Evolutionary conservation across 2,113 vertebrate species (phyloP).

Genomic region (Xyliphius kryptos): DNA sequence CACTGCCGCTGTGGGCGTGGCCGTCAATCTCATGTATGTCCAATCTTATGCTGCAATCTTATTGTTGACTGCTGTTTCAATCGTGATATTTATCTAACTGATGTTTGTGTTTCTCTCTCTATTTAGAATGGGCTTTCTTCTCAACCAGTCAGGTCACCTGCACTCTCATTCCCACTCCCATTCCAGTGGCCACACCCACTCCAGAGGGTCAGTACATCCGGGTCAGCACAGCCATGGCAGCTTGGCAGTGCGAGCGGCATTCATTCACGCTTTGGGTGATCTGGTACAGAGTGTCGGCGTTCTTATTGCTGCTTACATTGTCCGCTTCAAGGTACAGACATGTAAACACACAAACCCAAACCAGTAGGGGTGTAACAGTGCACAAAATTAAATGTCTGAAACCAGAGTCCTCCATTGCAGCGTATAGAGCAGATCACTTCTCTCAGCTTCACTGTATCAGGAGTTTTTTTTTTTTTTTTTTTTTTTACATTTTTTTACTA

Average conservation of each 20-base stretch:
- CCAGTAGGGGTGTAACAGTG: too few relatives aligned
- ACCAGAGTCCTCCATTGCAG: too few relatives aligned
- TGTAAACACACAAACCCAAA: background rate
- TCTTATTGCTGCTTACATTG: constrained; percentile 88
- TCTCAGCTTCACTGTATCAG: too few relatives aligned
- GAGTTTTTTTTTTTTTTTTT: too few relatives aligned
- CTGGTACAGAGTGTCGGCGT: constrained; percentile 91
- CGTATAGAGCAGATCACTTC: too few relatives aligned
- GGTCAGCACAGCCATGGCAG: constrained; percentile 63
- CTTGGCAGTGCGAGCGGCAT: constrained; percentile 86
- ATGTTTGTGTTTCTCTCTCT: constrained; percentile 65
- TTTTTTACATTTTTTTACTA: too few relatives aligned
- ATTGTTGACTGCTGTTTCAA: too few relatives aligned
- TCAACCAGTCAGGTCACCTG: constrained; percentile 85
- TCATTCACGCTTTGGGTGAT: constrained; percentile 91
- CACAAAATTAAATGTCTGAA: too few relatives aligned
- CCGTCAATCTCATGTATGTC: constrained; percentile 92
- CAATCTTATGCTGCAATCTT: background rate
- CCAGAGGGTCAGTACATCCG: background rate
- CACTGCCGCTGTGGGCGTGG: constrained; percentile 90
- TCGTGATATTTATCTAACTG: too few relatives aligned
- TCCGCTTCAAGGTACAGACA: constrained; percentile 84
- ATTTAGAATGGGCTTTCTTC: constrained; percentile 91
- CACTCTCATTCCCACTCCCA: constrained; percentile 69
- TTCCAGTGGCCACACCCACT: too few relatives aligned